These are phyloP conservation scores for Paedocypris micromegethes DNA, from an alignment of 2,797 vertebrate species.

Conservation along the genomic window DNA sequence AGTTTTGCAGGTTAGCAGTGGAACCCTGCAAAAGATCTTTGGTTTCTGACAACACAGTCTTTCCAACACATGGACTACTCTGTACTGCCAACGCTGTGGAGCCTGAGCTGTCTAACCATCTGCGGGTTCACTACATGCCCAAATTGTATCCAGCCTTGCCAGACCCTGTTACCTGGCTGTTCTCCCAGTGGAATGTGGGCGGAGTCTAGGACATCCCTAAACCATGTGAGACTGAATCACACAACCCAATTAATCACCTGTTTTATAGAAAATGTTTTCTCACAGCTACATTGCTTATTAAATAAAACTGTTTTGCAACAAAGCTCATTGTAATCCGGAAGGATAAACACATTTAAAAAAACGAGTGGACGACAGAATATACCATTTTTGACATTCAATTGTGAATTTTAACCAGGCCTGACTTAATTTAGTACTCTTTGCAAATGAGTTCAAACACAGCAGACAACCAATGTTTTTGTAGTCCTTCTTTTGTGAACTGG, in stretches of 20 bases:
- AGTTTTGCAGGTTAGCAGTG: too few relatives aligned
- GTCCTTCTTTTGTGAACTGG: too few relatives aligned
- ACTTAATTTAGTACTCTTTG: too few relatives aligned
- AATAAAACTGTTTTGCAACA: not conserved
- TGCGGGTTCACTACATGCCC: constrained; percentile 61
- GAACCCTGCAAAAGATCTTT: not conserved
- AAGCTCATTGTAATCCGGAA: not conserved
- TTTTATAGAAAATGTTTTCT: constrained; percentile 36
- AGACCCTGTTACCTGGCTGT: constrained; percentile 64
- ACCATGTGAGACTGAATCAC: constrained; percentile 31
- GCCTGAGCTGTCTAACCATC: constrained; percentile 61
- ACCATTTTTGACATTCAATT: too few relatives aligned
- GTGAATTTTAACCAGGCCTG: too few relatives aligned
- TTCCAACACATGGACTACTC: constrained; percentile 35
- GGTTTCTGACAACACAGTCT: constrained; percentile 1
- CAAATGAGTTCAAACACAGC: too few relatives aligned
- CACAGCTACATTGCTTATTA: constrained; percentile 15
- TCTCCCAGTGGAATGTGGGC: constrained; percentile 55
- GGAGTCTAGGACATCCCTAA: constrained; percentile 54
- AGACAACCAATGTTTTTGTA: too few relatives aligned
- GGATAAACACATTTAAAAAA: too few relatives aligned
- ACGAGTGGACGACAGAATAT: too few relatives aligned
- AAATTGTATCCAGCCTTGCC: constrained; percentile 60
- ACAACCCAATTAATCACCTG: constrained; percentile 49
- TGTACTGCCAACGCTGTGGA: constrained; percentile 7